These are phyloP conservation scores for Drosophila macrospina DNA, from an alignment of 2,888 invertebrate species.

Conservation along the genomic window DNA sequence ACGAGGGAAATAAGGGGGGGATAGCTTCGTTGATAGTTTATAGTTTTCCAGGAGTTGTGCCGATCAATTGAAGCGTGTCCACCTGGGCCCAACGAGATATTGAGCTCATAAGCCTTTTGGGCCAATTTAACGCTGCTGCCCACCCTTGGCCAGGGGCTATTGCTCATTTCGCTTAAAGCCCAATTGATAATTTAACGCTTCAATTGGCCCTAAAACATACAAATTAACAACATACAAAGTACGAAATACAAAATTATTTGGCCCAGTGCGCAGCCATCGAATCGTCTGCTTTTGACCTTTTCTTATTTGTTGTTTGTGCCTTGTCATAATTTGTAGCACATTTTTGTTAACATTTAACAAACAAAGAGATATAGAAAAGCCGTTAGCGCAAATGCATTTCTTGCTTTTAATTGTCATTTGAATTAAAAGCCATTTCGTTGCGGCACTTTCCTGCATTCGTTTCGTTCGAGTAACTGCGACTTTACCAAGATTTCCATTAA, in stretches of 20 bases:
- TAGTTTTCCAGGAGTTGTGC: conserved; percentile 58
- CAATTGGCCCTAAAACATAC: conserved; percentile 61
- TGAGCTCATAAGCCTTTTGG: conserved; percentile 59
- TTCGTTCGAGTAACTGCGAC: conserved; percentile 2
- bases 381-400: conserved; percentile 29
- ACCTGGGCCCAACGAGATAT: conserved; percentile 36
- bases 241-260: conserved; percentile 28
- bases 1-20: neutral
- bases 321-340: conserved; percentile 70
- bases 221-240: conserved; percentile 37
- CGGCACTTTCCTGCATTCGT: conserved; percentile 39
- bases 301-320: conserved; percentile 46
- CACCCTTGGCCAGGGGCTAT: conserved; percentile 45
- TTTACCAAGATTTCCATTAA: conserved; percentile 8
- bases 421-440: conserved; percentile 66
- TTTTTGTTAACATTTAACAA: conserved; percentile 47
- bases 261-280: conserved; percentile 53
- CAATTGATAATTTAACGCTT: conserved; percentile 82
- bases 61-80: conserved; percentile 72
- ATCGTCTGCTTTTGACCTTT: conserved; percentile 16
- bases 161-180: conserved; percentile 51
- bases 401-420: conserved; percentile 70
- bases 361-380: conserved; percentile 35
- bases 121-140: conserved; percentile 77
- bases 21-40: conserved; percentile 11